phyloP scores from a whole-genome alignment of 2,888 invertebrate genomes.

The Phania funesta region DNA sequence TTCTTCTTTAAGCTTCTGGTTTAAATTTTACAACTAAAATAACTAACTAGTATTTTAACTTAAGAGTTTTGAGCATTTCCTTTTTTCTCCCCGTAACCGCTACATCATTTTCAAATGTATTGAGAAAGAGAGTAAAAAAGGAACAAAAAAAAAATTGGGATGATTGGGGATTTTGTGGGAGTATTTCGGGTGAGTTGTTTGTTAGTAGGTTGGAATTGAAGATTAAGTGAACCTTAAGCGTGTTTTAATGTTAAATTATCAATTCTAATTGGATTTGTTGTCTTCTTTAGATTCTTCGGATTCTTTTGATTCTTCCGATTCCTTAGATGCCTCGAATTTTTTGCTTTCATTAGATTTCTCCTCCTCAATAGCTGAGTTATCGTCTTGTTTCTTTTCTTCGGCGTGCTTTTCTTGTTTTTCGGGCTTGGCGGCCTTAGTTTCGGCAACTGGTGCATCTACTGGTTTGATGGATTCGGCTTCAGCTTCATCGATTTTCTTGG shows the following conservation, averaged over 20 bases:
- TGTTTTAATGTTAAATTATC: constrained; percentile 48
- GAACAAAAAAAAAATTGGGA: constrained; percentile 24
- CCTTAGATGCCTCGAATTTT: constrained; percentile 71
- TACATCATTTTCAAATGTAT: constrained; percentile 1
- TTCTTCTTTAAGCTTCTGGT: constrained; percentile 60
- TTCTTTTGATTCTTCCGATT: constrained; percentile 72
- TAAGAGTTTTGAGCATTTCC: constrained; percentile 61
- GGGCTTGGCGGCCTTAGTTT: constrained; percentile 77
- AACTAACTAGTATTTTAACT: constrained; percentile 72
- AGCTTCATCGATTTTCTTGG: constrained; percentile 75
- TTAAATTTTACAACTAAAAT: constrained; percentile 73
- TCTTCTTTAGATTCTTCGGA: constrained; percentile 76
- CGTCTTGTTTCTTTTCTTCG: constrained; percentile 52
- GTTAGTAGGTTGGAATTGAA: constrained; percentile 56
- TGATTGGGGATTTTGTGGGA: constrained; percentile 35
- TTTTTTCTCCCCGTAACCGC: constrained; percentile 1
- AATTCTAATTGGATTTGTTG: constrained; percentile 71
- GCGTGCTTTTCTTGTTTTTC: constrained; percentile 69
- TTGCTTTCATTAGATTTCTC: constrained; percentile 67
- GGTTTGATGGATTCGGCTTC: constrained; percentile 77
- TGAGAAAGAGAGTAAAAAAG: constrained; percentile 14
- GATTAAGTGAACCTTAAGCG: constrained; percentile 67
- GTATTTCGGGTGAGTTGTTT: constrained; percentile 24
- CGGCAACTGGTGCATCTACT: constrained; percentile 70
- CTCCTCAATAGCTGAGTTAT: constrained; percentile 57